phyloP scores from a whole-genome alignment of 2,888 invertebrate species.

The Chalcis sispes region DNA sequence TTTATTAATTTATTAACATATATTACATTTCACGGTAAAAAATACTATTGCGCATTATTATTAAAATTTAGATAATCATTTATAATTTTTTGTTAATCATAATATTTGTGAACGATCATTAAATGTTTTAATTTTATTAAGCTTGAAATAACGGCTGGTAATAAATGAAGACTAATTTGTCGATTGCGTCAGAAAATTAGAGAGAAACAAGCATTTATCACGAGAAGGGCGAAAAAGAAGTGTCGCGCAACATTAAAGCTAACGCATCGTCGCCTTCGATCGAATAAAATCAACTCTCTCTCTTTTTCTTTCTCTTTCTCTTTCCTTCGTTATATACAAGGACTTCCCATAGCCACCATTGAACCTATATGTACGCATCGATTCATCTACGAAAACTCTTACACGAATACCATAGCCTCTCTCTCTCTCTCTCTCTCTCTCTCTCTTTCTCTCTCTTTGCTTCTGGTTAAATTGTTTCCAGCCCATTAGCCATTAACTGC shows the following conservation, averaged over 20 bases:
- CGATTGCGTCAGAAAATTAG: not conserved
- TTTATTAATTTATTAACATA: too few relatives aligned
- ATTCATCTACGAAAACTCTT: slow-evolving; percentile 34
- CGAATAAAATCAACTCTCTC: slow-evolving; percentile 23
- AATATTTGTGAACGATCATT: too few relatives aligned
- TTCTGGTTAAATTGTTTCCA: slow-evolving; percentile 71
- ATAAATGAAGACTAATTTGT: slow-evolving; percentile 10
- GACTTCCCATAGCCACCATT: slow-evolving; percentile 12
- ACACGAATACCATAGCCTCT: slow-evolving; percentile 22
- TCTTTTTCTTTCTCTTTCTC: too few relatives aligned
- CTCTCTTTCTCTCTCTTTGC: slow-evolving; percentile 24
- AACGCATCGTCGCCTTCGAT: slow-evolving; percentile 42
- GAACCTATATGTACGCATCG: not conserved
- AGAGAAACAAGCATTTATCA: slow-evolving; percentile 20
- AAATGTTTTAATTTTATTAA: too few relatives aligned
- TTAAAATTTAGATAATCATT: too few relatives aligned
- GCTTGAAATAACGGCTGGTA: too few relatives aligned
- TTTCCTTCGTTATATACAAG: too few relatives aligned
- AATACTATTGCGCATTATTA: too few relatives aligned
- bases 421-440: slow-evolving; percentile 14
- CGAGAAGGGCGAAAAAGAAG: not conserved
- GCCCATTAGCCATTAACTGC: slow-evolving; percentile 71
- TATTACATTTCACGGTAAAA: too few relatives aligned
- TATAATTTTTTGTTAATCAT: too few relatives aligned
- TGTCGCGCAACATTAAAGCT: slow-evolving; percentile 43